Conservation (phyloP, 2,888 invertebrate genomes). For the Atethmia centrago region DNA sequence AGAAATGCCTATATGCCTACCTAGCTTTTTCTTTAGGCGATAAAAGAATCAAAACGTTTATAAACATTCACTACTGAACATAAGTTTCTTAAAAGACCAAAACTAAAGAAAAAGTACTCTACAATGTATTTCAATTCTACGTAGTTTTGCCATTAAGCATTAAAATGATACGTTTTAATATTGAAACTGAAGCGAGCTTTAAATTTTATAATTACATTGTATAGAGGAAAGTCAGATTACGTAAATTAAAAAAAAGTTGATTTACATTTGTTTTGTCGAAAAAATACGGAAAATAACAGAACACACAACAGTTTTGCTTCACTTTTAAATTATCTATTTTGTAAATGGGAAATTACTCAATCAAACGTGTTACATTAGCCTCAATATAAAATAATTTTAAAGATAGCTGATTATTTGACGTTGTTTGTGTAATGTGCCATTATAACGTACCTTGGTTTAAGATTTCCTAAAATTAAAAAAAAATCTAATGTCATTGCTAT, state of each 20-base stretch:
- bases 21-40: not conserved
- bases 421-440: not conserved
- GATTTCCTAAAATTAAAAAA: no score
- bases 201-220: not conserved
- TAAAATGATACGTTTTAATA: not conserved
- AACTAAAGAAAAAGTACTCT: not conserved
- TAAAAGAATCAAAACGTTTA: not conserved
- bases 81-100: no score
- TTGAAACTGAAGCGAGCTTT: not conserved
- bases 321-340: not conserved
- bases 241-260: not conserved
- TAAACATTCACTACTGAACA: not conserved
- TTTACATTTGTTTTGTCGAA: not conserved
- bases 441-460: no score
- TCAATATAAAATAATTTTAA: not conserved
- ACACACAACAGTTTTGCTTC: not conserved
- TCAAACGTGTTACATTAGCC: not conserved
- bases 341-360: not conserved
- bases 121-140: not conserved
- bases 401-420: not conserved
- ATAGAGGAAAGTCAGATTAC: not conserved
- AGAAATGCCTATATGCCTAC: not conserved
- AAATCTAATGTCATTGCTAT: constrained; percentile 6
- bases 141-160: not conserved
- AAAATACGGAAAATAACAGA: not conserved